A percentile compares a stretch with the other conserved stretches of the same genome.
phyloP scores from a whole-genome alignment of 2,888 invertebrate species.

The Heliconius hortense region DNA sequence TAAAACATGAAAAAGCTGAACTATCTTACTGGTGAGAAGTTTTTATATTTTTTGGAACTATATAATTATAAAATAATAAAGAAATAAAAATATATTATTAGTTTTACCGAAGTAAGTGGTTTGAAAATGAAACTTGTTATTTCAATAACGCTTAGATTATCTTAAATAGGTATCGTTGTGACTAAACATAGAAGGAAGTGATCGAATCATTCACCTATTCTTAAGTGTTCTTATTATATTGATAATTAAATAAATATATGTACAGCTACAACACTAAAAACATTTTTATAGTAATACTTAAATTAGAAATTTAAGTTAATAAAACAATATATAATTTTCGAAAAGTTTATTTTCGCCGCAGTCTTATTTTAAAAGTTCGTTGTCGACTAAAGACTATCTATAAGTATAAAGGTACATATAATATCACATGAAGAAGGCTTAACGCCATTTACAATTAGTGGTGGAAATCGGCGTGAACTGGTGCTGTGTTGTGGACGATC shows the following conservation, averaged over 20 bases:
- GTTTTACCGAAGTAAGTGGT: neutral
- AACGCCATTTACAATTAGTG: slow-evolving; percentile 56
- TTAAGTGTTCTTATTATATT: neutral
- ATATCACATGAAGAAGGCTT: slow-evolving; percentile 76
- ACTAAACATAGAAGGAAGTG: neutral
- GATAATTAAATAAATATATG: neutral
- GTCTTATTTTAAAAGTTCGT: slow-evolving; percentile 70
- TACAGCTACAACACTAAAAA: neutral
- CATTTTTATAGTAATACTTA: neutral
- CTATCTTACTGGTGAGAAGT: neutral
- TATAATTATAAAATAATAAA: neutral
- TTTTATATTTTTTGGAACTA: neutral
- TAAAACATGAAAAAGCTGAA: neutral
- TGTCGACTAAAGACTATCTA: slow-evolving; percentile 79
- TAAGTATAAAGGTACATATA: slow-evolving; percentile 69
- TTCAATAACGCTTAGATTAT: neutral
- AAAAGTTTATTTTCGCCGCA: slow-evolving; percentile 80
- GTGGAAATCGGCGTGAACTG: slow-evolving; percentile 71
- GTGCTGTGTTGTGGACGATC: slow-evolving; percentile 78
- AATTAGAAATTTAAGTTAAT: too few species aligned
- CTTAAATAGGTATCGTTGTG: neutral
- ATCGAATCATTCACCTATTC: neutral
- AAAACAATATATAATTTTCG: slow-evolving; percentile 49
- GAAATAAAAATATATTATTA: neutral
- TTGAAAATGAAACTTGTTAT: neutral